A percentile compares a stretch with the other conserved stretches of the same genome.
Conservation (phyloP, 2,797 vertebrate species). For the Scleropages formosus region DNA sequence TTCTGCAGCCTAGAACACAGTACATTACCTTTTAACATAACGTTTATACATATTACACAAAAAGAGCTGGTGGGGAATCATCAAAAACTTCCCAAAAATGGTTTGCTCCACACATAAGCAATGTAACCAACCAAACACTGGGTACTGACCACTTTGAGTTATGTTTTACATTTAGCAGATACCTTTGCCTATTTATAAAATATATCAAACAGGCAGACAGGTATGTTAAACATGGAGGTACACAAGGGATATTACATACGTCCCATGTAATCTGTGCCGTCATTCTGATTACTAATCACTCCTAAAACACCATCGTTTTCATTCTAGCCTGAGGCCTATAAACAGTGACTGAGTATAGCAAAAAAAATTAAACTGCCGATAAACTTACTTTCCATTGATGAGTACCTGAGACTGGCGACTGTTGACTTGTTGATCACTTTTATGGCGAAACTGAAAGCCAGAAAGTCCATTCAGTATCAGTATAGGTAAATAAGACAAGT, state of each 20-base stretch:
- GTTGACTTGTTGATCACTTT: slow-evolving; percentile 76
- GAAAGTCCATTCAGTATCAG: slow-evolving; percentile 31
- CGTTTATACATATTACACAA: neutral
- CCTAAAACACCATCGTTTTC: too few species aligned
- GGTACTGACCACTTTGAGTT: neutral
- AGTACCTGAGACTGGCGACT: slow-evolving; percentile 76
- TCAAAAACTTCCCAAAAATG: too few species aligned
- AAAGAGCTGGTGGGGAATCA: too few species aligned
- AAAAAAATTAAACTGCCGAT: neutral
- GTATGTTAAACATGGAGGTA: too few species aligned
- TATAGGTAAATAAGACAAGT: slow-evolving; percentile 2
- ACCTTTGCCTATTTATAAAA: too few species aligned
- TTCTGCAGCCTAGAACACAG: slow-evolving; percentile 65
- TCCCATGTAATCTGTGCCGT: neutral
- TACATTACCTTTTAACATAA: neutral
- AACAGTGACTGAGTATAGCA: neutral
- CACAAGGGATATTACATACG: neutral
- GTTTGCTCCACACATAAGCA: too few species aligned
- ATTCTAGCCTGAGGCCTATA: neutral
- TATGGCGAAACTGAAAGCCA: slow-evolving; percentile 71
- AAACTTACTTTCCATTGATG: slow-evolving; percentile 69
- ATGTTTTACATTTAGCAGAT: neutral
- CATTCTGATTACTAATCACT: too few species aligned
- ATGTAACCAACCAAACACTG: neutral
- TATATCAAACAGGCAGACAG: neutral